Evolutionary conservation across 2,797 vertebrate species (phyloP).

Genomic region (Aselliscus stoliczkanus): DNA sequence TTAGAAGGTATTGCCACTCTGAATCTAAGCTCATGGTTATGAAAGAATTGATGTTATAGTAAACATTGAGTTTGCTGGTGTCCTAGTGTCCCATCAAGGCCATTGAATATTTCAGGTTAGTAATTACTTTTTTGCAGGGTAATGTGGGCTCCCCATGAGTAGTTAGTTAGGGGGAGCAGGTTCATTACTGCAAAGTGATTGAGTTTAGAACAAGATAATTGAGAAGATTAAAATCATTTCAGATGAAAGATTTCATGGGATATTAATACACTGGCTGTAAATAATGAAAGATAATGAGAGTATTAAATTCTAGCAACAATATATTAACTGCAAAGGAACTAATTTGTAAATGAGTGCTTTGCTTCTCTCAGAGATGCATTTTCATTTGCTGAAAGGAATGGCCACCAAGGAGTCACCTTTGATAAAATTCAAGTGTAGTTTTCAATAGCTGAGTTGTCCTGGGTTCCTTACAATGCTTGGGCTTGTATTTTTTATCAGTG

Average conservation of each 20-base stretch:
- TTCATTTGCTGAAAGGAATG: background rate
- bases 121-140: background rate
- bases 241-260: conserved; percentile 62
- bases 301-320: conserved; percentile 48
- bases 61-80: background rate
- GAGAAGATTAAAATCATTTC: conserved; percentile 66
- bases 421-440: background rate
- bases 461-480: background rate
- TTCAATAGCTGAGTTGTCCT: background rate
- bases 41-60: background rate
- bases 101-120: background rate
- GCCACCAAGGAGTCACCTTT: background rate
- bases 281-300: conserved; percentile 60
- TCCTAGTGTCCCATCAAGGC: background rate
- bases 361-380: background rate
- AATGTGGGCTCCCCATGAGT: background rate
- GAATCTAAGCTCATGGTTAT: background rate
- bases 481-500: background rate
- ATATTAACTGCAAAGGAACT: conserved; percentile 40
- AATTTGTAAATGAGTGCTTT: conserved; percentile 48
- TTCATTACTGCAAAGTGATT: conserved; percentile 53
- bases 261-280: conserved; percentile 61
- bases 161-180: conserved; percentile 43
- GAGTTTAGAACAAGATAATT: conserved; percentile 54
- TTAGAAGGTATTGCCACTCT: background rate